Base-by-base conservation (phyloP, 2,113 vertebrate genomes). In the Forbesichthys agassizii region DNA sequence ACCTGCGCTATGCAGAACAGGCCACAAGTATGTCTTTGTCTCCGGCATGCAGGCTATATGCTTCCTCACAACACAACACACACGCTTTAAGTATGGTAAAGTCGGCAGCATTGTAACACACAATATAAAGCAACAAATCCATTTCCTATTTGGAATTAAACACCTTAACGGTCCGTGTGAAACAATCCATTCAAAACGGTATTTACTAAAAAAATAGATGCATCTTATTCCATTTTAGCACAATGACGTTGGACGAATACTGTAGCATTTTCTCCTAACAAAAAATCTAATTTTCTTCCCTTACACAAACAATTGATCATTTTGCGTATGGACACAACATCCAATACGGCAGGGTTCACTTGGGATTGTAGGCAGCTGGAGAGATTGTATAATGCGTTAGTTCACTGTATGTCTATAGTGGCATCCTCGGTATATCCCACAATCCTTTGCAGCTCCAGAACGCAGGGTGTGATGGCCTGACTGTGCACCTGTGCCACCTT, bases 401-500 rank as follows among this genome's bases (percentile, higher is more conserved):
- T n/a, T 82, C 62, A 86, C 49, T 79, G 79, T 4, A 66, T 77
- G 42, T 78, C 77, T 74, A 73, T 63, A 46, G 76, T 33, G 8
- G 56, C 80, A 49, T 73, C 67, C 3, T 75, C 52, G 0, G 58
- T 20, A 33, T 75, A 68, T 73, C 64, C 75, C 62, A 92, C 53
- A n/a, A 89, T 84, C 69, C 82, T 89, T 66, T 91, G 75, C 84
- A 93, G 55, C 64, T 89, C 74, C 4, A 82, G 48, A 18, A 92
- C 61, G 47, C 89, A 93, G 1, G 88, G 87, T 0, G 27, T 33
- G 12, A 91, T 77, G 4, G 80, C 63, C 16, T 74, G 82, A 60
- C 87, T 91, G 48, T 88, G 84, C 6, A 71, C 51, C 69, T 84
- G 83, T 51, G 88, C 89, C 74, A 79, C 73, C 67, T 88, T 88